These are phyloP conservation scores for Rhinichthys osculus DNA, from an alignment of 2,797 vertebrate species.

Conservation along the genomic window DNA sequence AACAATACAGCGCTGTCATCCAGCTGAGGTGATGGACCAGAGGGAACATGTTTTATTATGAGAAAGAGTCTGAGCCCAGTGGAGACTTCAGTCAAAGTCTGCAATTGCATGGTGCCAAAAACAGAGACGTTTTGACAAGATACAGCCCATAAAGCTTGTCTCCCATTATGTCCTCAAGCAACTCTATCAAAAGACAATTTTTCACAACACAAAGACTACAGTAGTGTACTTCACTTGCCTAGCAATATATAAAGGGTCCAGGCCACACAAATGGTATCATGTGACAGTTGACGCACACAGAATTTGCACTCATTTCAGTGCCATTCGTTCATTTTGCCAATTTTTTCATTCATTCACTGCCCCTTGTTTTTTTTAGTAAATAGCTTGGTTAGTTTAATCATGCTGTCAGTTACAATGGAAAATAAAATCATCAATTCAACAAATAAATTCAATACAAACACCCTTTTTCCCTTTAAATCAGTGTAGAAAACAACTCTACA, in stretches of 20 bases:
- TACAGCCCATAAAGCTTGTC: slow-evolving; percentile 12
- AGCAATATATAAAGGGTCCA: background rate
- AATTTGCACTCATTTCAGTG: background rate
- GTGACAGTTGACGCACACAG: background rate
- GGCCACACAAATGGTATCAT: background rate
- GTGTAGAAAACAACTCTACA: background rate
- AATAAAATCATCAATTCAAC: background rate
- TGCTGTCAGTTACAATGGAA: background rate
- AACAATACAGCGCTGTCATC: slow-evolving; percentile 15
- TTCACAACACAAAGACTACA: slow-evolving; percentile 19
- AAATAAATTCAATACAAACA: background rate
- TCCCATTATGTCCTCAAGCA: slow-evolving; percentile 18
- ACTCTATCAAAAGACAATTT: slow-evolving; percentile 32
- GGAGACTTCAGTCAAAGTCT: slow-evolving; percentile 40
- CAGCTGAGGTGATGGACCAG: slow-evolving; percentile 25
- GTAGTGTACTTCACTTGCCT: slow-evolving; percentile 4
- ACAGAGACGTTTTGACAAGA: slow-evolving; percentile 38
- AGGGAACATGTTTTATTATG: slow-evolving; percentile 26
- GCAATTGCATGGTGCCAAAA: slow-evolving; percentile 43
- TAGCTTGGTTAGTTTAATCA: background rate
- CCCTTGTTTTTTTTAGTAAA: background rate
- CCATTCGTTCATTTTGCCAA: background rate
- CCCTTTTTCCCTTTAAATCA: background rate
- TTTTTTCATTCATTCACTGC: accelerated
- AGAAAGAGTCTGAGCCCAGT: slow-evolving; percentile 23